These are phyloP conservation scores for Pollachius pollachius DNA, from an alignment of 2,113 vertebrate species.

Conservation along the genomic window DNA sequence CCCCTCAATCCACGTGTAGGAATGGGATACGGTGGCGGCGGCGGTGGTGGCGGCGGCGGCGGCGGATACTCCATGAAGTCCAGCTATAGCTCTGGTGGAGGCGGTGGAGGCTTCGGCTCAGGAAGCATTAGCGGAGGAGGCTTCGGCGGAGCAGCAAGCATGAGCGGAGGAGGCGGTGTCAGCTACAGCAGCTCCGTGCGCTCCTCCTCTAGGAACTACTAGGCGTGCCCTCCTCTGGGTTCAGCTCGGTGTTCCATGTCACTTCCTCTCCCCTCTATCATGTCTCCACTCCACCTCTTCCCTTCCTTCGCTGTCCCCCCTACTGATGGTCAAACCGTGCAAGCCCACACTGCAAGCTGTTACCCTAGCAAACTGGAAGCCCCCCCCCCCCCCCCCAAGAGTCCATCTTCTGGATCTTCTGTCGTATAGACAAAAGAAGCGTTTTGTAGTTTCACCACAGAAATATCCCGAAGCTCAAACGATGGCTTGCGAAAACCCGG, in stretches of 20 bases:
- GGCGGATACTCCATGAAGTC: background rate
- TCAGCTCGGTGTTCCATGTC: conserved; percentile 6
- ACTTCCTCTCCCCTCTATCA: conserved; percentile 20
- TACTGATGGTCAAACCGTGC: background rate
- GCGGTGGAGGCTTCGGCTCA: background rate
- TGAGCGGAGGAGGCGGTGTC: background rate
- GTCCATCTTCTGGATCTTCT: conserved; percentile 49
- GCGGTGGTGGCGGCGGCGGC: conserved; percentile 4
- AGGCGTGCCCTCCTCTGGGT: conserved; percentile 11
- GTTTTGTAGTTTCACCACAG: conserved; percentile 54
- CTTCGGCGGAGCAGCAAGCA: background rate
- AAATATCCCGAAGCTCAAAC: conserved; percentile 29
- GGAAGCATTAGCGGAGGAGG: background rate
- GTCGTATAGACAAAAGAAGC: conserved; percentile 35
- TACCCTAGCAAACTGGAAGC: background rate
- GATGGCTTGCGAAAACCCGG: conserved; percentile 18
- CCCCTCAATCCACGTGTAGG: conserved; percentile 18
- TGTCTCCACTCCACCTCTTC: background rate
- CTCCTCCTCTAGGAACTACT: background rate
- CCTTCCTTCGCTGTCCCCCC: background rate
- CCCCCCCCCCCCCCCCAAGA: conserved; percentile 23
- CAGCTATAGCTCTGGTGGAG: background rate
- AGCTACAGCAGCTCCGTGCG: background rate
- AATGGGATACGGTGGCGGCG: conserved; percentile 17
- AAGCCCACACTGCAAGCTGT: background rate